These are phyloP conservation scores for Biston betularia DNA, from an alignment of 2,888 invertebrate species.

Conservation along the genomic window DNA sequence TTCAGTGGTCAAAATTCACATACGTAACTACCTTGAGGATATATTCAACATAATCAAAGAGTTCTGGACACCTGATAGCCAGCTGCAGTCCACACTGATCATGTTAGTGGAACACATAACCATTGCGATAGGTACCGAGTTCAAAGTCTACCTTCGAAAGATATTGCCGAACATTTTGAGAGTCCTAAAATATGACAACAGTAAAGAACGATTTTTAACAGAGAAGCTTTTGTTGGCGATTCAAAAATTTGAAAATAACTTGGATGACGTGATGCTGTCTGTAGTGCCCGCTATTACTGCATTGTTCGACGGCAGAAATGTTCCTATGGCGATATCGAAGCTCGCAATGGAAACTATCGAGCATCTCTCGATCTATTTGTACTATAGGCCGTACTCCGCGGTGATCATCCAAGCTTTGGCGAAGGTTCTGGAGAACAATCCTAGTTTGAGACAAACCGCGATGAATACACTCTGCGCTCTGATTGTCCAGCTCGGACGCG, in stretches of 20 bases:
- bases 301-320: conserved; percentile 95
- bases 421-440: conserved; percentile 92
- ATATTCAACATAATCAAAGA: conserved; percentile 97
- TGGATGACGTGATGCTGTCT: conserved; percentile 97
- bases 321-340: conserved; percentile 91
- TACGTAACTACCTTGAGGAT: conserved; percentile 97
- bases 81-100: conserved; percentile 95
- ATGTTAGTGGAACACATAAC: conserved; percentile 97
- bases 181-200: conserved; percentile 95
- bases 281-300: conserved; percentile 97
- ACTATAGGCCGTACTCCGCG: conserved; percentile 96
- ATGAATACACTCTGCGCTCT: conserved; percentile 97
- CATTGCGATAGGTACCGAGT: conserved; percentile 97
- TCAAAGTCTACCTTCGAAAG: conserved; percentile 96
- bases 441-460: conserved; percentile 91
- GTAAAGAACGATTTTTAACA: conserved; percentile 93
- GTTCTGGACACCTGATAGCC: conserved; percentile 95
- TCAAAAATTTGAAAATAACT: conserved; percentile 97
- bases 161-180: conserved; percentile 97
- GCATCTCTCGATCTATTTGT: conserved; percentile 94
- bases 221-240: conserved; percentile 94
- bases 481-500: conserved; percentile 95
- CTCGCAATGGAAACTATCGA: conserved; percentile 95
- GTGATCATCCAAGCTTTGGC: conserved; percentile 97
- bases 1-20: conserved; percentile 98